phyloP scores from a whole-genome alignment of 2,797 vertebrate genomes.

The Ctenopoma multispine region DNA sequence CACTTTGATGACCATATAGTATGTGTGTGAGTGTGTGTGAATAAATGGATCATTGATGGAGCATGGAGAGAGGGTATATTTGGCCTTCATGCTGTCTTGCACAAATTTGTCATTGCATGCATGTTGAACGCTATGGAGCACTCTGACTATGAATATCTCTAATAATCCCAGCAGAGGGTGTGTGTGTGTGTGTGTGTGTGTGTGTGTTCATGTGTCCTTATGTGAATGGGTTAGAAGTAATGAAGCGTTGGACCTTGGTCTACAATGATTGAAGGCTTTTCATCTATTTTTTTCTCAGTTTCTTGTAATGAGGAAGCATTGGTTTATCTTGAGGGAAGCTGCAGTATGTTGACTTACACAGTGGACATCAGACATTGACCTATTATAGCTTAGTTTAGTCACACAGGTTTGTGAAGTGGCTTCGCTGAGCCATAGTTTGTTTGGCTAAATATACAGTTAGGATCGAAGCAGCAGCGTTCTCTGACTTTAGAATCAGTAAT shows the following conservation, averaged over 20 bases:
- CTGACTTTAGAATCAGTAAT: conserved; percentile 23
- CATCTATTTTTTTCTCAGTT: conserved; percentile 19
- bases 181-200: conserved; percentile 25
- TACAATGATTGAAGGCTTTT: conserved; percentile 43
- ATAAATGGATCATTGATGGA: conserved; percentile 19
- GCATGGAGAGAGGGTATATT: conserved; percentile 61
- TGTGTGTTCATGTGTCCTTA: conserved; percentile 16
- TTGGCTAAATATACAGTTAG: conserved; percentile 26
- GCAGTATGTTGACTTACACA: conserved; percentile 27
- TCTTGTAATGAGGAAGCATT: conserved; percentile 53
- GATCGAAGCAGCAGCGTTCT: neutral
- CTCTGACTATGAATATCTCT: conserved; percentile 53
- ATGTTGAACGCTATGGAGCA: conserved; percentile 57
- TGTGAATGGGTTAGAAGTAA: conserved; percentile 49
- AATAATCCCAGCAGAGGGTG: conserved; percentile 53
- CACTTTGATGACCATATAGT: too few relatives aligned
- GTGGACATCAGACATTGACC: conserved; percentile 31
- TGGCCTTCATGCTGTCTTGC: conserved; percentile 72
- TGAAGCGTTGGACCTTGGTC: conserved; percentile 61
- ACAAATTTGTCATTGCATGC: conserved; percentile 72
- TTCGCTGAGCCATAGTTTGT: conserved; percentile 5
- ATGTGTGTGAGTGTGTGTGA: conserved; percentile 13
- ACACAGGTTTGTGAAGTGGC: conserved; percentile 41
- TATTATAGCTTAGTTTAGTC: conserved; percentile 26
- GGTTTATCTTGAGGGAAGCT: conserved; percentile 39